Evolutionary conservation across 2,888 invertebrate species (phyloP).

Genomic region (Allolobophora icterica): DNA sequence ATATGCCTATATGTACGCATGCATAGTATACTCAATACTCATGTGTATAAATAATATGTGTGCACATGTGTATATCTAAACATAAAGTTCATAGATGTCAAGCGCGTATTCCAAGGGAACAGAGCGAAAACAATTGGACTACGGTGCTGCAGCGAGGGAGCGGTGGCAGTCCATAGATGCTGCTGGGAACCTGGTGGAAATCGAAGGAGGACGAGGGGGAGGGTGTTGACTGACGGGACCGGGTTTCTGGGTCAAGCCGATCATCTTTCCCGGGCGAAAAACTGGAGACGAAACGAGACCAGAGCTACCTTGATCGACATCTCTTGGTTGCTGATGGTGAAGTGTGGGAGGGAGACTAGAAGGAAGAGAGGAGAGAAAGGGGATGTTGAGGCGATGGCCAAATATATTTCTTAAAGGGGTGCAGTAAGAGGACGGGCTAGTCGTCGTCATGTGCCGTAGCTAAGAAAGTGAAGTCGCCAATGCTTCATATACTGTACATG

Average conservation of each 20-base stretch:
- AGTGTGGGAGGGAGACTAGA: not conserved
- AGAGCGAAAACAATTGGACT: not conserved
- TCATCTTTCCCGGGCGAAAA: not conserved
- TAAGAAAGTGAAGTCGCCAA: no score
- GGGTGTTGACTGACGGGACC: not conserved
- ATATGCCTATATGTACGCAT: no score
- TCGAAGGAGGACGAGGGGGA: not conserved
- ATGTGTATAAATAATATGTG: no score
- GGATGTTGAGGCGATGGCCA: no score
- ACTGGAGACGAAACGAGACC: not conserved
- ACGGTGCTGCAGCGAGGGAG: not conserved
- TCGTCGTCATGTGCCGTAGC: no score
- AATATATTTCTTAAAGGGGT: not conserved
- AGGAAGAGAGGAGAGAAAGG: not conserved
- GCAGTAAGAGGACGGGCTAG: not conserved
- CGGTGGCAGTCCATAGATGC: not conserved
- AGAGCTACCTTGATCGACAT: not conserved
- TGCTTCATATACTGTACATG: no score
- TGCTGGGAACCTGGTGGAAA: not conserved
- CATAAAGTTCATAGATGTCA: no score
- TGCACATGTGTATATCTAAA: no score
- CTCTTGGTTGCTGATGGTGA: not conserved
- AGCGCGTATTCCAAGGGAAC: no score
- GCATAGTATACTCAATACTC: no score
- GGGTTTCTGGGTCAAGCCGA: slow-evolving; percentile 10